Conservation (phyloP, 2,113 vertebrate species). For the Tupaia tana region DNA sequence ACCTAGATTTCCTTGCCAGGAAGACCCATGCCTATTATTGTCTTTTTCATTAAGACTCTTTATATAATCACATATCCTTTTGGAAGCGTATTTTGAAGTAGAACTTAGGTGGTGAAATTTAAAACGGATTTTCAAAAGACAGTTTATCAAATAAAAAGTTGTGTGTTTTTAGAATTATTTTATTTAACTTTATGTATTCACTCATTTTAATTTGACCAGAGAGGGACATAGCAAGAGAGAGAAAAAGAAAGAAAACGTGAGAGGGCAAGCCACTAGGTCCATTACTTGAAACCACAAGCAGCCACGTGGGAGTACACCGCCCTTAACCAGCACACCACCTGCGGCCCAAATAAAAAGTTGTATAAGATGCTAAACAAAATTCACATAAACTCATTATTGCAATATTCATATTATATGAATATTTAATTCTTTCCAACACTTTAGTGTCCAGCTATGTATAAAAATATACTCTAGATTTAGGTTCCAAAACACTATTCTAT, state of each 20-base stretch:
- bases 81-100: not conserved
- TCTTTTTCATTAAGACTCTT: not conserved
- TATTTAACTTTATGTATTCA: too few relatives aligned
- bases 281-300: too few relatives aligned
- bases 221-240: too few relatives aligned
- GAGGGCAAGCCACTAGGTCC: too few relatives aligned
- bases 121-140: not conserved
- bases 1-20: not conserved
- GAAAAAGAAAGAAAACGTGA: too few relatives aligned
- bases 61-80: not conserved
- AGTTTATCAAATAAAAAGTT: too few relatives aligned
- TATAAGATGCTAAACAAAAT: not conserved
- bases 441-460: not conserved
- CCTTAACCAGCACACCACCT: too few relatives aligned
- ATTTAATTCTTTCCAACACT: conserved; percentile 31
- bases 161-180: too few relatives aligned
- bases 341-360: too few relatives aligned
- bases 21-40: not conserved
- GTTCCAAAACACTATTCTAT: not conserved
- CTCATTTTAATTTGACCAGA: too few relatives aligned
- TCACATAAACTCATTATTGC: conserved; percentile 44
- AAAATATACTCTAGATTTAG: not conserved
- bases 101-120: not conserved
- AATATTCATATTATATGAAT: not conserved
- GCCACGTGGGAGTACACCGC: too few relatives aligned